Evolutionary conservation across 2,113 vertebrate genomes (phyloP).

Genomic region (Ammodytes dubius): DNA sequence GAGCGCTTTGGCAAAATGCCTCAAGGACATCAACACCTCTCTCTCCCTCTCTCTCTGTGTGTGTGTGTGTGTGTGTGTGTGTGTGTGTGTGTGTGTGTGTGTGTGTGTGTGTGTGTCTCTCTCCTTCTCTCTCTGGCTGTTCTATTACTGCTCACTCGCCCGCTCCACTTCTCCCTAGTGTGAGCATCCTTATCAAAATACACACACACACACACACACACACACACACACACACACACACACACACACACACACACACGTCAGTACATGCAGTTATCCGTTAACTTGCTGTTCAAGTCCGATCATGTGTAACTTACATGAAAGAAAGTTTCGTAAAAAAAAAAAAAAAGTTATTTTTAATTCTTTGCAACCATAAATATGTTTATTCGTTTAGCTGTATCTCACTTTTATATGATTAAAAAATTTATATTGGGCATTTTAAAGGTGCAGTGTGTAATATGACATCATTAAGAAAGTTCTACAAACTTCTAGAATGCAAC

Average conservation of each 20-base stretch:
- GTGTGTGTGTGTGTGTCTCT: no score
- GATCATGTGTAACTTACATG: constrained; percentile 29
- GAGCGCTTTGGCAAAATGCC: constrained; percentile 30
- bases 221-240: constrained; percentile 13
- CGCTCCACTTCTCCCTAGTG: neutral
- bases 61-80: no score
- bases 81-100: no score
- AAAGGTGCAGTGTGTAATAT: no score
- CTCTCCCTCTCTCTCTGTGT: neutral
- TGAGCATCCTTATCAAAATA: constrained; percentile 59
- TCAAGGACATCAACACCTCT: constrained; percentile 60
- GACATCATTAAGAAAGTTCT: no score
- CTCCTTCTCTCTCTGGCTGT: constrained; percentile 6
- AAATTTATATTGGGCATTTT: no score
- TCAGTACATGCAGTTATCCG: constrained; percentile 49
- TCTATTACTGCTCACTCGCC: neutral
- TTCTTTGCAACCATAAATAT: no score
- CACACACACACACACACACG: constrained; percentile 47
- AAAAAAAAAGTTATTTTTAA: no score
- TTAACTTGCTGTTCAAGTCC: constrained; percentile 48
- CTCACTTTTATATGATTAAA: no score
- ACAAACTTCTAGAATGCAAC: no score
- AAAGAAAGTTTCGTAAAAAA: neutral
- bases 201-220: neutral
- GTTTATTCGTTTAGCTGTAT: no score